Evolutionary conservation across 2,797 vertebrate genomes (phyloP).

Genomic region (Zalophus californianus): DNA sequence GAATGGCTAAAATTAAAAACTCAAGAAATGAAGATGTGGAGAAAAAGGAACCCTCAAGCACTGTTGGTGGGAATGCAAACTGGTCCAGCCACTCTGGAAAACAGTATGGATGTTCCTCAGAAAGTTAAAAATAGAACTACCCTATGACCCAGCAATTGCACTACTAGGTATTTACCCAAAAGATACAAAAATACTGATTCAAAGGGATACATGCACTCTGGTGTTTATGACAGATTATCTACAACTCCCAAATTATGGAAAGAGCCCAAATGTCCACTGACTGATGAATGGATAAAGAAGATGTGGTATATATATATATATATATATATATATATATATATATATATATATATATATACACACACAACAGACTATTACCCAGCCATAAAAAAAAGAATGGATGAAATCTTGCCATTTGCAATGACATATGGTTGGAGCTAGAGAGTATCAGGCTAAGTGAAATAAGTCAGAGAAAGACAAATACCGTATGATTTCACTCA

Average conservation of each 20-base stretch:
- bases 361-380: neutral
- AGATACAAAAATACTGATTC: neutral
- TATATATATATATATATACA: neutral
- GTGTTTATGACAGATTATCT: neutral
- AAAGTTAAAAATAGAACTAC: neutral
- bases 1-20: neutral
- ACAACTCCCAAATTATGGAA: neutral
- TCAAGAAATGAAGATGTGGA: neutral
- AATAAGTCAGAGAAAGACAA: neutral
- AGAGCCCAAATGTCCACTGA: neutral
- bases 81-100: neutral
- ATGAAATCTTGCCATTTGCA: neutral
- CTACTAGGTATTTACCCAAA: neutral
- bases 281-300: neutral
- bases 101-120: neutral
- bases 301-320: neutral
- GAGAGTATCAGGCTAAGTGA: neutral
- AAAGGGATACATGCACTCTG: neutral
- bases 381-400: neutral
- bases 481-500: neutral
- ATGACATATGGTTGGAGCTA: neutral
- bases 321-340: too few relatives aligned
- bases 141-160: neutral
- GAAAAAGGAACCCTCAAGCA: neutral
- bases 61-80: neutral